These are phyloP conservation scores for Anguilla anguilla DNA, from an alignment of 2,797 vertebrate species.

Conservation along the genomic window DNA sequence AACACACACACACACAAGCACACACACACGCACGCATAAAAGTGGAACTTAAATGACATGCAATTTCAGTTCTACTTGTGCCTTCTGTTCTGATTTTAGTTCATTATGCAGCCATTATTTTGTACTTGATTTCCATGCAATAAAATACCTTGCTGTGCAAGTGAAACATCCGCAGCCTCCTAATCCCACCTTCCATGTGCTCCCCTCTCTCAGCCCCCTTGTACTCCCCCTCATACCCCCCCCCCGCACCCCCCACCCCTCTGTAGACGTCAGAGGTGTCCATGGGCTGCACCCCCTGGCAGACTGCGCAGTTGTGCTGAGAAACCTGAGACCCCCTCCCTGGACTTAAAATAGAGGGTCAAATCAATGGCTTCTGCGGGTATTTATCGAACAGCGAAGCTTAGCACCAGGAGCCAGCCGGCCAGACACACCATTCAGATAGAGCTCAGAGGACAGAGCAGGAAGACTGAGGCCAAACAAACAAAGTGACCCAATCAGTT, in stretches of 20 bases:
- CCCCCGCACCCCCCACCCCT: not conserved
- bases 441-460: not conserved
- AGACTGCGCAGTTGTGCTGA: slow-evolving; percentile 69
- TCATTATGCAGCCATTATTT: not conserved
- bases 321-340: slow-evolving; percentile 74
- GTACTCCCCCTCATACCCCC: not conserved
- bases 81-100: not conserved
- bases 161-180: not conserved
- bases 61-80: not conserved
- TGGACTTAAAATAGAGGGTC: slow-evolving; percentile 75
- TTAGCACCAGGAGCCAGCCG: slow-evolving; percentile 24
- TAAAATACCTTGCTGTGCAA: not conserved
- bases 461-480: slow-evolving; percentile 24
- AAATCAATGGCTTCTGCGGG: slow-evolving; percentile 80
- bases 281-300: slow-evolving; percentile 24
- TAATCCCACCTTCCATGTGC: not conserved
- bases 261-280: slow-evolving; percentile 23
- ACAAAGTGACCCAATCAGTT: slow-evolving; percentile 16
- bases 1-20: too few relatives aligned
- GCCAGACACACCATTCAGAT: slow-evolving; percentile 53
- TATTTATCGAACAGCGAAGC: slow-evolving; percentile 68
- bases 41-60: too few relatives aligned
- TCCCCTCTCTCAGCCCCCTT: not conserved
- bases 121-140: not conserved
- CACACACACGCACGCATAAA: too few relatives aligned